Evolutionary conservation across 2,888 invertebrate species (phyloP).

Genomic region (Tineola bisselliella): DNA sequence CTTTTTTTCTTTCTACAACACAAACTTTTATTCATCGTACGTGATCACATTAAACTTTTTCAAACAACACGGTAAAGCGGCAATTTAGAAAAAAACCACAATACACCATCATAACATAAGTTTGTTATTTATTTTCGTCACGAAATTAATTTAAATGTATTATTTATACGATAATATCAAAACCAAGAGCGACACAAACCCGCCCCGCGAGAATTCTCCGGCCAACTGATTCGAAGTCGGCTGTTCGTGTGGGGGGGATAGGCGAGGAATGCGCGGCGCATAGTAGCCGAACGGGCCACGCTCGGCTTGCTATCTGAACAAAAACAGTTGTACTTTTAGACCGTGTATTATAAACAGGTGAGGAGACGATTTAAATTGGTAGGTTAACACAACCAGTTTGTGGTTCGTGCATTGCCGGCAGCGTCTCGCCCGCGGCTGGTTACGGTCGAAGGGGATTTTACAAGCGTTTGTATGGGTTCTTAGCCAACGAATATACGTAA

Average conservation of each 20-base stretch:
- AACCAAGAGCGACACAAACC: conserved; percentile 40
- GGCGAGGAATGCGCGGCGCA: conserved; percentile 66
- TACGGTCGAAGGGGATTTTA: conserved; percentile 29
- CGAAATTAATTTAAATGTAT: neutral
- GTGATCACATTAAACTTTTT: conserved; percentile 25
- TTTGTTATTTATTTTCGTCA: conserved; percentile 29
- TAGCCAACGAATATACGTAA: too few relatives aligned
- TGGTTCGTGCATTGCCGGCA: conserved; percentile 60
- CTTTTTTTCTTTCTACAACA: conserved; percentile 48
- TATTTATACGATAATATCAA: conserved; percentile 47
- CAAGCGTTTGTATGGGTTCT: conserved; percentile 21
- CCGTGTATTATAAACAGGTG: conserved; percentile 16
- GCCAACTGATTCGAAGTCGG: conserved; percentile 62
- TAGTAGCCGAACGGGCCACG: conserved; percentile 51
- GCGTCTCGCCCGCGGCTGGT: conserved; percentile 42
- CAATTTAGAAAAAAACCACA: conserved; percentile 36
- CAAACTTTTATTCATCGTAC: conserved; percentile 61
- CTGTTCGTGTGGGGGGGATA: conserved; percentile 30
- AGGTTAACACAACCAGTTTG: conserved; percentile 61
- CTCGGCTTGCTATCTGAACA: conserved; percentile 43
- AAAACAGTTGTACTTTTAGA: conserved; percentile 20
- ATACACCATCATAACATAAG: conserved; percentile 24
- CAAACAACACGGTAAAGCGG: conserved; percentile 28
- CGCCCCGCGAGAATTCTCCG: conserved; percentile 39
- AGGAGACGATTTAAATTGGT: conserved; percentile 34